Conservation (phyloP, 2,888 invertebrate species). For the Apamea sordens region DNA sequence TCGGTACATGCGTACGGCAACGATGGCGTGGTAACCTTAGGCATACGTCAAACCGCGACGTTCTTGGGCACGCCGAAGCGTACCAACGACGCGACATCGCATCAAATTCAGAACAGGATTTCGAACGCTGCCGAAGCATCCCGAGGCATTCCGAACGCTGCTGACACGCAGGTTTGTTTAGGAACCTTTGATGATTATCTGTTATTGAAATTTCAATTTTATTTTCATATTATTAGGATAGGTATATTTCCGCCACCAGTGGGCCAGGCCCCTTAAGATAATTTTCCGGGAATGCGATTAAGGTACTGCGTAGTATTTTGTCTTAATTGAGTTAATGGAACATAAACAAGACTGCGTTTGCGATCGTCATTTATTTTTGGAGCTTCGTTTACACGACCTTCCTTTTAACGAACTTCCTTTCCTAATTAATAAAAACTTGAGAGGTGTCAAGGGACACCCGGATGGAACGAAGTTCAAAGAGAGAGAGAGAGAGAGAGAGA, state of each 20-base stretch:
- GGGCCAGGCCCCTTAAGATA: background rate
- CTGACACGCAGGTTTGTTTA: background rate
- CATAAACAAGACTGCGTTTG: background rate
- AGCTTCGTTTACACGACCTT: background rate
- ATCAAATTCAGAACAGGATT: background rate
- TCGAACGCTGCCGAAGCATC: background rate
- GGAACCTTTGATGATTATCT: no score
- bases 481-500: no score
- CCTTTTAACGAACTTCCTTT: background rate
- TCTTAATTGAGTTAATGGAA: background rate
- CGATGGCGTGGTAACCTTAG: background rate
- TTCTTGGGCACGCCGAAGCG: background rate
- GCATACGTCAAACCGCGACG: background rate
- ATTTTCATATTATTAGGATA: no score
- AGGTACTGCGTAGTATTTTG: background rate
- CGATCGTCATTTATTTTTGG: background rate
- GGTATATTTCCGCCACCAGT: background rate
- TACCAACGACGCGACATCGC: background rate
- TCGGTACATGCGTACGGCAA: background rate
- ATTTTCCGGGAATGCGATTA: background rate
- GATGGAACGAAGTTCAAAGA: no score
- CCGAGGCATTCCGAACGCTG: background rate
- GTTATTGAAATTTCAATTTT: background rate
- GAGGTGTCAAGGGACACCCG: no score
- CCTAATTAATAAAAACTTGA: constrained; percentile 4